Percentiles rank a stretch among this genome's conserved stretches.
Conservation (phyloP, 2,888 invertebrate species). For the Clusia tigrina region DNA sequence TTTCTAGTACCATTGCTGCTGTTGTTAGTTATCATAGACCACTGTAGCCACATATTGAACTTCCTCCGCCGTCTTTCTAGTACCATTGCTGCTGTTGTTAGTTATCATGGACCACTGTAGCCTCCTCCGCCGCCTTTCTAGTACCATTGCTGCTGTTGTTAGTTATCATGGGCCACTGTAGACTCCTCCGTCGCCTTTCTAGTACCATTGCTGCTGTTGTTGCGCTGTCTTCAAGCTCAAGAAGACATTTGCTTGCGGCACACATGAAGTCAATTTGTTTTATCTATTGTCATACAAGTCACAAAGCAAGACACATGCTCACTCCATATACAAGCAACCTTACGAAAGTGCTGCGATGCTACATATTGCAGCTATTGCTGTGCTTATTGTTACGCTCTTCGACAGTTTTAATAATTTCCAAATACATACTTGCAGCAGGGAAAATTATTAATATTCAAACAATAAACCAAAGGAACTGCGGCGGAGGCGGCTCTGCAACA, state of each 20-base stretch:
- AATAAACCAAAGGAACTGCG: slow-evolving; percentile 16
- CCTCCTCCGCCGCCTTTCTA: too few species aligned
- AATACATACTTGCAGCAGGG: too few species aligned
- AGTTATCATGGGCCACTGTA: too few species aligned
- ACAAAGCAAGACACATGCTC: slow-evolving; percentile 51
- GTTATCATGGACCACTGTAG: too few species aligned
- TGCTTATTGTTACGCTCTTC: slow-evolving; percentile 9
- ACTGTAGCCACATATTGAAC: too few species aligned
- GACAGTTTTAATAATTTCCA: background rate
- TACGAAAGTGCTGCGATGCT: slow-evolving; percentile 20
- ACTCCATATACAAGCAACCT: slow-evolving; percentile 25
- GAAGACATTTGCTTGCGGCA: slow-evolving; percentile 58
- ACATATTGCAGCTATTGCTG: slow-evolving; percentile 13
- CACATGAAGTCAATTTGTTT: slow-evolving; percentile 62
- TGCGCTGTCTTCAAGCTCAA: slow-evolving; percentile 30
- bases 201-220: slow-evolving; percentile 40
- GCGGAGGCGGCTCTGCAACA: background rate
- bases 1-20: too few species aligned
- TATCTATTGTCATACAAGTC: slow-evolving; percentile 57
- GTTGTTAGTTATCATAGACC: too few species aligned
- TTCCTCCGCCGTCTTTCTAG: too few species aligned
- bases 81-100: too few species aligned
- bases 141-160: too few species aligned
- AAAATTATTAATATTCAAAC: slow-evolving; percentile 2
- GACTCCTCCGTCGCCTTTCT: slow-evolving; percentile 16